Evolutionary conservation across 2,113 vertebrate species (phyloP).

Genomic region (Hystrix cristata): DNA sequence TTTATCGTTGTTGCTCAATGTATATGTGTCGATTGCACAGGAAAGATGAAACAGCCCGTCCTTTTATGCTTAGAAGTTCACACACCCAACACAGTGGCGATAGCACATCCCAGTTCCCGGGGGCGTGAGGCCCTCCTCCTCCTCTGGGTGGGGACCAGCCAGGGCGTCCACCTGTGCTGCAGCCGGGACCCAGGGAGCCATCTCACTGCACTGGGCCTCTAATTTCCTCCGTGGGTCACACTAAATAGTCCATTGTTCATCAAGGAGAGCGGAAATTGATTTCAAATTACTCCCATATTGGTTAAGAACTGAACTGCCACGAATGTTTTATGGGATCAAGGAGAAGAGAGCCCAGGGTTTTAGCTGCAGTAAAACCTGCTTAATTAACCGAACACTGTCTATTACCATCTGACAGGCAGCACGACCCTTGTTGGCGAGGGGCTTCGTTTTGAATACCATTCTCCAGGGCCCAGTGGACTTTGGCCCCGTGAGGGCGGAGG

Average conservation of each 20-base stretch:
- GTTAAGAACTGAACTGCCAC: slow-evolving; percentile 75
- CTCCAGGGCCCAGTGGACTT: background rate
- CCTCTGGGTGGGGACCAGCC: background rate
- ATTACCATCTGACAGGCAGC: background rate
- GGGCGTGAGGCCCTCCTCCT: background rate
- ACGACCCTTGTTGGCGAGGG: background rate
- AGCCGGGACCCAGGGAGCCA: background rate
- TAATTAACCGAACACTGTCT: slow-evolving; percentile 69
- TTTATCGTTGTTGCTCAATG: background rate
- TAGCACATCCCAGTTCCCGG: background rate
- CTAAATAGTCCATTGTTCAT: slow-evolving; percentile 79
- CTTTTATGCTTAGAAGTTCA: background rate
- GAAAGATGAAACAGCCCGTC: background rate
- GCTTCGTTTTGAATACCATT: background rate
- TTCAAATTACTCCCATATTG: slow-evolving; percentile 79
- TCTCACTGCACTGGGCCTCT: background rate
- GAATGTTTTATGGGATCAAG: slow-evolving; percentile 74
- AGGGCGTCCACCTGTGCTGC: background rate
- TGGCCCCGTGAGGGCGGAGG: background rate
- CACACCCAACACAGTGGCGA: background rate
- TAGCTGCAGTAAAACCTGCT: slow-evolving; percentile 65
- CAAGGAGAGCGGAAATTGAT: slow-evolving; percentile 78
- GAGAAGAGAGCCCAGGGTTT: slow-evolving; percentile 69
- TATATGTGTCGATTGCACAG: background rate
- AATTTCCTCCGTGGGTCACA: slow-evolving; percentile 65